A percentile compares a stretch with the other conserved stretches of the same genome.
Evolutionary conservation across 2,113 vertebrate species (phyloP).

Genomic region (Pantherophis guttatus): DNA sequence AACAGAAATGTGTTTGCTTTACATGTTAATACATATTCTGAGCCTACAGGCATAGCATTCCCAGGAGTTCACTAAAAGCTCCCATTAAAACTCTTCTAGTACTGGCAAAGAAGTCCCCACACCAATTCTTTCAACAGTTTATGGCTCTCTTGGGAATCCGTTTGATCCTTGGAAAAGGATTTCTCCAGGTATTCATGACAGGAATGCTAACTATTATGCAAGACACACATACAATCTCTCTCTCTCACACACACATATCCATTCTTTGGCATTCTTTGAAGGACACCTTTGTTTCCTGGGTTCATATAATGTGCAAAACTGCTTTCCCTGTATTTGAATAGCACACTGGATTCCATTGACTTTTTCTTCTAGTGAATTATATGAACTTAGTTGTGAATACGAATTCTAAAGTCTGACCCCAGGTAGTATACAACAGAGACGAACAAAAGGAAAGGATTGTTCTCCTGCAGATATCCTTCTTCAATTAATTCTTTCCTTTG

Average conservation of each 20-base stretch:
- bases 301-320: background rate
- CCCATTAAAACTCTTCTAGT: background rate
- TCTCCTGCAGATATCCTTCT: slow-evolving; percentile 2
- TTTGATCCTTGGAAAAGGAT: background rate
- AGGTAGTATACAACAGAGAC: background rate
- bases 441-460: background rate
- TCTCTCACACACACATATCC: background rate
- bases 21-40: background rate
- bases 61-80: background rate
- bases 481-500: background rate
- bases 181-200: background rate
- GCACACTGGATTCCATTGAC: background rate
- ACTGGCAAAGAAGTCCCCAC: background rate
- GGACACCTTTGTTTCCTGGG: background rate
- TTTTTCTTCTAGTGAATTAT: background rate
- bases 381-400: background rate
- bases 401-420: background rate
- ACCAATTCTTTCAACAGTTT: background rate
- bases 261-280: background rate
- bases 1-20: background rate
- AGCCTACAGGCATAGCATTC: background rate
- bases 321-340: background rate
- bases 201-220: background rate
- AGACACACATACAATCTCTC: background rate
- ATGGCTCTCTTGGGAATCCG: background rate